A percentile compares a stretch with the other conserved stretches of the same genome.
Evolutionary conservation across 1,140 invertebrate genomes (phyloP).

Genomic region (Drosophila oshimai): DNA sequence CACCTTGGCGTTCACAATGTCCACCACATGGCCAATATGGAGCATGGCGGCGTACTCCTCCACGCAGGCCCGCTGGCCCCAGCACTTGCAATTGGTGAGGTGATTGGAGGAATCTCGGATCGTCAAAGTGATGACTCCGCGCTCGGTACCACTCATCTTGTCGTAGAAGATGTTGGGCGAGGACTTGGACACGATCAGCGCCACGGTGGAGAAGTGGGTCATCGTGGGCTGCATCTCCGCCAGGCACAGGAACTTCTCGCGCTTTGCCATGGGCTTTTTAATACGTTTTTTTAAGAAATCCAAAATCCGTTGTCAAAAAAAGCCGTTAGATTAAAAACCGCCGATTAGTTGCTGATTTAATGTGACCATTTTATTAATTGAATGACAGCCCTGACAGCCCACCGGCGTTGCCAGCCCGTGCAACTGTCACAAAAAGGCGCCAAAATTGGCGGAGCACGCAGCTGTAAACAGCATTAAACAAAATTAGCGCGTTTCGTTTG

Average conservation of each 20-base stretch:
- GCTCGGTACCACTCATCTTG: slow-evolving; percentile 43
- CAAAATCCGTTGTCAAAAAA: not conserved
- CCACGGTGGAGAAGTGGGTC: slow-evolving; percentile 46
- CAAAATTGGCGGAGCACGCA: slow-evolving; percentile 49
- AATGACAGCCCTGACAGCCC: not conserved
- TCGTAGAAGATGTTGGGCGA: slow-evolving; percentile 53
- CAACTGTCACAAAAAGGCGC: slow-evolving; percentile 50
- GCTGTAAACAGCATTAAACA: slow-evolving; percentile 23
- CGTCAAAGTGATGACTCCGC: slow-evolving; percentile 68
- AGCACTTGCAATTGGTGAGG: slow-evolving; percentile 72
- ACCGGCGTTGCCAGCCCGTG: not conserved
- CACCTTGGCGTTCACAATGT: slow-evolving; percentile 49
- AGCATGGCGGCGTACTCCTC: slow-evolving; percentile 50
- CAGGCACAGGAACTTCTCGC: slow-evolving; percentile 5
- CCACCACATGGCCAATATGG: slow-evolving; percentile 64
- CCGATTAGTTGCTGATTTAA: slow-evolving; percentile 4
- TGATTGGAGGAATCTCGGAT: slow-evolving; percentile 56
- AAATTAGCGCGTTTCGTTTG: slow-evolving; percentile 15
- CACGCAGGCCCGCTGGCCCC: slow-evolving; percentile 57
- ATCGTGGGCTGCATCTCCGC: slow-evolving; percentile 48
- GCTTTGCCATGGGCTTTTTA: not conserved
- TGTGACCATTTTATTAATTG: no score
- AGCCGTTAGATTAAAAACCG: slow-evolving; percentile 5
- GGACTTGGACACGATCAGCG: slow-evolving; percentile 63
- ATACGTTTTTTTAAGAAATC: not conserved